Base-by-base conservation (phyloP, 2,797 vertebrate species). In the Chelonia mydas region DNA sequence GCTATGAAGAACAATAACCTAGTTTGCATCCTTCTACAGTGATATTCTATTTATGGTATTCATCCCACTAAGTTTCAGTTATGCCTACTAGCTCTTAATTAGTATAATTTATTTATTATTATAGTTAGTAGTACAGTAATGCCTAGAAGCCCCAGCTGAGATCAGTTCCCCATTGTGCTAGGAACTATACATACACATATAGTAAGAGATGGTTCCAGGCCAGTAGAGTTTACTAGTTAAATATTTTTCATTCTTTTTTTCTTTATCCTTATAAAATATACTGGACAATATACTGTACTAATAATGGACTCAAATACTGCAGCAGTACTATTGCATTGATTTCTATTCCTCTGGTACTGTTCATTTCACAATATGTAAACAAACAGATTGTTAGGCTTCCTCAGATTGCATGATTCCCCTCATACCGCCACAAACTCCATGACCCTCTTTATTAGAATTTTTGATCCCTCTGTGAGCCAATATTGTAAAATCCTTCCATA, bases 361-460 rank as follows among this genome's bases (percentile, higher is more conserved):
- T 97, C 95, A 96, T 84, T 95, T 94, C 97, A 96, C 82, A 84
- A 93, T 78, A 74, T 12, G 1, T 87, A 74, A 87, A 87, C 84
- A 94, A 95, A 94, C 51, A 94, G 55, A 92, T 96, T 82, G 86
- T 74, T 95, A 94, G 96, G 95, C 94, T 91, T 97, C 94, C 97
- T 93, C 89, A 3, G 0, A 81, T 96, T 92, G 84, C 77, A 84
- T 0, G 1, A 54, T 93, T 88, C 85, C 81, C 96, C 97, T 97
- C 90, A 95, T 91, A 94, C 53, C 91, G 94, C 85, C 53, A 77
- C 82, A 97, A 91, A 87, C 50, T 96, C 80, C 45, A 74, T 94
- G 90, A 92, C 81, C 91, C 72, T 94, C 80, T 50, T 93, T 90
- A 55, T 96, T 93, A 90, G 93, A 96, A 95, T 90, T 88, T 96